Evolutionary conservation across 1,140 invertebrate genomes (phyloP), one percentile per base, ranked within the genome.

Genomic region (Drosophila ohnishii): DNA sequence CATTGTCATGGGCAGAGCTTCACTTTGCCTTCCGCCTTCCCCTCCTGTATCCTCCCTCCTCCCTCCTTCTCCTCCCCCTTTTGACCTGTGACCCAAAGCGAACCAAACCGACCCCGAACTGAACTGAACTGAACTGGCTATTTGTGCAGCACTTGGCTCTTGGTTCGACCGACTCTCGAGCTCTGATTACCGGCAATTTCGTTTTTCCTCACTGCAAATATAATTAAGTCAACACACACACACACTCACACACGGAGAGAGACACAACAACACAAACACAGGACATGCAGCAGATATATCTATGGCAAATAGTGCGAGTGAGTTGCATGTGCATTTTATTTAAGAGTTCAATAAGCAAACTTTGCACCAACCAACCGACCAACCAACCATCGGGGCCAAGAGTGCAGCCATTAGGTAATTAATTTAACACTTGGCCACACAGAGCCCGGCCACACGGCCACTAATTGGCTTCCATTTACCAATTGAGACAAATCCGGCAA

Each of bases 381-480:
- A 3, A 22, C 7, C 34, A 55, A 53, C 50, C 51, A 37, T 19
- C 19, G 51, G 37, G 47, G 34, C 39, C 51, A 70, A 39, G 60
- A 69, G 50, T 69, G 61, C 75, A 76, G 79, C 84, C 82, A 86
- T 86, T 86, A 86, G 83, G 77, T 86, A 86, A 86, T 86, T 86
- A 86, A 87, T 87, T 86, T 86, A 83, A 83, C 83, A 86, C 82
- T 87, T 87, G 73, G 62, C 75, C 62, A 76, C 58, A 62, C 67
- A 67, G 77, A 55, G 34, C 35, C 51, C 51, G 51, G 51, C 51
- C 51, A 37, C 61, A 50, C 45, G 37, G 55, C 79, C 78, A 83
- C 83, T 87, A 83, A 86, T 87, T 86, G 83, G 79, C 80, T 85
- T 77, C 83, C 78, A 85, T 74, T 84, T 80, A 63, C 71, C 83